phyloP scores from a whole-genome alignment of 2,888 invertebrate species.

The Machimus atricapillus region DNA sequence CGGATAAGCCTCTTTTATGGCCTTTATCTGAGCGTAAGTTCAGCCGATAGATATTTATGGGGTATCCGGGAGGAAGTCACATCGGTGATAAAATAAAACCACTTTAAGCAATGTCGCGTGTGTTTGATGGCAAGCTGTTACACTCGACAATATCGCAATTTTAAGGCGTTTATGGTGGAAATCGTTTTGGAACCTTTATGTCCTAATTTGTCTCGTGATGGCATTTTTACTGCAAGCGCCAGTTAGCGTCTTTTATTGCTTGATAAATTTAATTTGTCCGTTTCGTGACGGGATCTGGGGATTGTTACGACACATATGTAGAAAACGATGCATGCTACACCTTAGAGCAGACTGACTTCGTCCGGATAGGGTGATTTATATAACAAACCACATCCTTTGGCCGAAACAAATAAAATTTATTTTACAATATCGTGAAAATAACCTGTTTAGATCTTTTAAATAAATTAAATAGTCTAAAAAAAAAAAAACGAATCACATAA shows the following conservation, averaged over 20 bases:
- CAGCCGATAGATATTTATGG: neutral
- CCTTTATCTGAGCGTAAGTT: neutral
- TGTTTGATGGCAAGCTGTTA: neutral
- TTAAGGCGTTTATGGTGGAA: neutral
- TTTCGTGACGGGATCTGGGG: neutral
- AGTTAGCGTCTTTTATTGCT: neutral
- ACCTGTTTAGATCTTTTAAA: conserved; percentile 4
- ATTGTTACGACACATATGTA: neutral
- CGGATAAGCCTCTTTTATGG: neutral
- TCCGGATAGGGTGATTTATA: neutral
- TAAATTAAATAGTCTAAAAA: neutral
- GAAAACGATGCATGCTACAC: neutral
- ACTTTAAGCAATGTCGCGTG: neutral
- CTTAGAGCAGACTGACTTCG: neutral
- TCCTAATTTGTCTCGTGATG: neutral
- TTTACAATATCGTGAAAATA: neutral
- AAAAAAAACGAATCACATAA: conserved; percentile 39
- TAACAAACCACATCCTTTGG: neutral
- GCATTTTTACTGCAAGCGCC: neutral
- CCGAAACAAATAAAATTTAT: neutral
- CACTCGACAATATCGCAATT: neutral
- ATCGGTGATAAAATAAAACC: neutral
- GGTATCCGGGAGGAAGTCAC: neutral
- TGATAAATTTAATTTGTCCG: neutral
- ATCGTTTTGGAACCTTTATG: neutral